Conservation (phyloP, 2,888 invertebrate species). For the Sarcophaga carnaria region DNA sequence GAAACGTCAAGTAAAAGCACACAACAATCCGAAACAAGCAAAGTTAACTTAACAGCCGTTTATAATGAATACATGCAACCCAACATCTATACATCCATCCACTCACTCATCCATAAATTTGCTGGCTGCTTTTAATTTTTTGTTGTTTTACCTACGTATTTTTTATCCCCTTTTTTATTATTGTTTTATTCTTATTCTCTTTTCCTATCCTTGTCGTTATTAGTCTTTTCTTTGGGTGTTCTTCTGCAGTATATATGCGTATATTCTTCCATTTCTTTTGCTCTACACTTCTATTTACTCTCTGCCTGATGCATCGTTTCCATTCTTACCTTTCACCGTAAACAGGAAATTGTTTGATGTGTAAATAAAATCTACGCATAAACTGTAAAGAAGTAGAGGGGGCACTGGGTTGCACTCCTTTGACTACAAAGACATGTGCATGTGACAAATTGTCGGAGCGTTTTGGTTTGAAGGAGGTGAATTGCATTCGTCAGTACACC, state of each 20-base stretch:
- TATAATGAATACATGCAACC: neutral
- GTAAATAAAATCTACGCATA: slow-evolving; percentile 46
- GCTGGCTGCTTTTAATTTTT: slow-evolving; percentile 1
- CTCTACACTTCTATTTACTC: no score
- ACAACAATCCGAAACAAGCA: no score
- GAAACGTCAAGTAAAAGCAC: no score
- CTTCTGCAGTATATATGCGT: neutral
- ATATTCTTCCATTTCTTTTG: no score
- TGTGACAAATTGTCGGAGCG: no score
- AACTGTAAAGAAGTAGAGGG: neutral
- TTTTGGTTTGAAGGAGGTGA: no score
- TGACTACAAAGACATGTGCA: neutral
- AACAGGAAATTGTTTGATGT: slow-evolving; percentile 54
- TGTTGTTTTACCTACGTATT: slow-evolving; percentile 27
- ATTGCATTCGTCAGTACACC: no score
- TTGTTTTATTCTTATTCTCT: slow-evolving; percentile 10
- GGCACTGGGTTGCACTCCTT: no score
- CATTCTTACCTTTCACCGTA: neutral
- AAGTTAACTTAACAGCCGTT: no score
- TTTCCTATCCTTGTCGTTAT: neutral
- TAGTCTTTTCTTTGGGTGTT: neutral
- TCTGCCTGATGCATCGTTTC: no score
- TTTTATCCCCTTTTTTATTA: slow-evolving; percentile 18
- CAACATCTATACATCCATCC: no score
- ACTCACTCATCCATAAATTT: no score